Base-by-base conservation (phyloP, 2,888 invertebrate genomes). In the Apomyelois bistriatella region DNA sequence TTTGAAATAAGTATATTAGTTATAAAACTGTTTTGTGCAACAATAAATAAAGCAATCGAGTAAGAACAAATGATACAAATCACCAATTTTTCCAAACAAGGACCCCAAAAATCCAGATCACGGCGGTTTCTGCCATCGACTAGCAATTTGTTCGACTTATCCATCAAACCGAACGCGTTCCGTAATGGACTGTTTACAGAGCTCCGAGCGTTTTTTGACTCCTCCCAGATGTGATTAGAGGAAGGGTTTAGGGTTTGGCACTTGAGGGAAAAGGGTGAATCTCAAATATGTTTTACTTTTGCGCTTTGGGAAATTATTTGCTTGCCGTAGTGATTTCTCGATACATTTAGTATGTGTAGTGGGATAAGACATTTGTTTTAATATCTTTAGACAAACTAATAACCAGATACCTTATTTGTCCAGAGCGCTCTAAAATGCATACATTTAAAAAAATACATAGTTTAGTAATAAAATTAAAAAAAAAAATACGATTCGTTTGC, bases 111-210 rank as follows among this genome's bases (percentile, higher is more conserved):
- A 57, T 57, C 60, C 53, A 49, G 53, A 52, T 50, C 43, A 41
- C 42, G 54, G 53, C 53, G 55, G 53, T 43, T 36, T 43, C 52
- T 60, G 60, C 50, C 32, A 12, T 16, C 57, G 58, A 58, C 60
- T 50, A 53, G 57, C 60, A 57, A 60, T 58, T 60, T 58, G 58
- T 57, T 54, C 52, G 53, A 52, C 57, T 57, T 58, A 60, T 60
- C 58, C 58, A 53, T 58, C 60, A 57, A 53, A 46, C 32, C 13
- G 32, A 46, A 46, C 46, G 32, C 9, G 15, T 35, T 12, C 30
- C 54, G 53, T 60, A 60, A 60, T 60, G 60, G 58, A 52, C 53
- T 54, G 57, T 56, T 58, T 52, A 52, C 52, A 52, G 42, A 52
- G 43, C 22, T 42, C 43, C 43, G 22, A 37, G 37, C 43, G 40